These are phyloP conservation scores for Drosophila nikananu DNA, from an alignment of 1,140 invertebrate species.

Conservation along the genomic window DNA sequence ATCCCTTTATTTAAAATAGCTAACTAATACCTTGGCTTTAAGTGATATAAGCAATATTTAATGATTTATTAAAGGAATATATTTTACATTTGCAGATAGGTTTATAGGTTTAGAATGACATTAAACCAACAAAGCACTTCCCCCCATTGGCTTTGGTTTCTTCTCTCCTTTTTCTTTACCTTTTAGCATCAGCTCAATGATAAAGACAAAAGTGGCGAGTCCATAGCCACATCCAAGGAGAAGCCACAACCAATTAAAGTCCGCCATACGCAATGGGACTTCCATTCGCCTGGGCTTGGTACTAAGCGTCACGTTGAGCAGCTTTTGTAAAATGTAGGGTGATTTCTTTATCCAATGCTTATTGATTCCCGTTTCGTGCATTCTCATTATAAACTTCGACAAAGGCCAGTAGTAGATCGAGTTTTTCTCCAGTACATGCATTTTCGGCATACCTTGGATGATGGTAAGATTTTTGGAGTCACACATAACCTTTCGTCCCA, in stretches of 20 bases:
- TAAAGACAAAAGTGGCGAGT: slow-evolving; percentile 16
- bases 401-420: slow-evolving; percentile 19
- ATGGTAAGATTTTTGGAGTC: not conserved
- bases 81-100: not conserved
- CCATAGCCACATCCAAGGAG: slow-evolving; percentile 22
- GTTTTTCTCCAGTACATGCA: not conserved
- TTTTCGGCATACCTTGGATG: not conserved
- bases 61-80: not conserved
- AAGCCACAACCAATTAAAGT: slow-evolving; percentile 25
- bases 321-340: not conserved
- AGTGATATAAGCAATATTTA: not conserved
- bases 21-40: too few relatives aligned
- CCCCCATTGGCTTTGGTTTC: too few relatives aligned
- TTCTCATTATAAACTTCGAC: not conserved
- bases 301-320: not conserved
- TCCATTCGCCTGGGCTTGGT: not conserved
- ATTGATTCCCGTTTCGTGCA: slow-evolving; percentile 1
- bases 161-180: not conserved
- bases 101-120: too few relatives aligned
- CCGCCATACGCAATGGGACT: not conserved
- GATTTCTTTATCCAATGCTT: not conserved
- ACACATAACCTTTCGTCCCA: not conserved
- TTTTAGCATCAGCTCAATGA: slow-evolving; percentile 7
- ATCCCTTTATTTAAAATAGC: too few relatives aligned
- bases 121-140: not conserved